Evolutionary conservation across 2,797 vertebrate genomes (phyloP).

Genomic region (Oreonectes daqikongensis): DNA sequence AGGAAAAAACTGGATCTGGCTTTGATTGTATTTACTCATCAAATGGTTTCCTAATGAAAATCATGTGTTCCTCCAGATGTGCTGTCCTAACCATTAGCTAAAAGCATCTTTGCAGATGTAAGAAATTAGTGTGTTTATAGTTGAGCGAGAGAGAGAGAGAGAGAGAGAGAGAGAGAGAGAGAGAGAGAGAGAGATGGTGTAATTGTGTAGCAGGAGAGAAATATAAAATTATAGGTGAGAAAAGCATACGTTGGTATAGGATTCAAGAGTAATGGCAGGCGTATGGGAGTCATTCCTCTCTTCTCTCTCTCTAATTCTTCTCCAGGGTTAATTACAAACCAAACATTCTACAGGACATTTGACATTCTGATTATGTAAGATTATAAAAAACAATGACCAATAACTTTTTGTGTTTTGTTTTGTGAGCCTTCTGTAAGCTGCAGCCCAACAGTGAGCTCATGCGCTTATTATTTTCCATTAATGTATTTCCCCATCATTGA

Average conservation of each 20-base stretch:
- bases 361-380: background rate
- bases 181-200: background rate
- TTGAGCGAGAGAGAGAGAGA: constrained; percentile 5
- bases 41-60: constrained; percentile 48
- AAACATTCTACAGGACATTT: background rate
- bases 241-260: background rate
- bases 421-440: background rate
- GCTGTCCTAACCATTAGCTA: constrained; percentile 16
- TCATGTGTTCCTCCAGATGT: constrained; percentile 43
- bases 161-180: background rate
- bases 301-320: background rate
- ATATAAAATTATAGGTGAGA: background rate
- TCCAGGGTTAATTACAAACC: constrained; percentile 7
- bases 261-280: background rate
- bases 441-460: constrained; percentile 17
- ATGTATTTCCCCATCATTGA: constrained; percentile 12
- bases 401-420: background rate
- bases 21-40: constrained; percentile 37
- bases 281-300: background rate
- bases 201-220: background rate
- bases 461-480: constrained; percentile 33
- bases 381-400: background rate
- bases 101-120: constrained; percentile 28
- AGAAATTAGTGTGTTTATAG: constrained; percentile 21
- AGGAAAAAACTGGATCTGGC: background rate